phyloP scores from a whole-genome alignment of 2,113 vertebrate species.

The Vombatus ursinus region DNA sequence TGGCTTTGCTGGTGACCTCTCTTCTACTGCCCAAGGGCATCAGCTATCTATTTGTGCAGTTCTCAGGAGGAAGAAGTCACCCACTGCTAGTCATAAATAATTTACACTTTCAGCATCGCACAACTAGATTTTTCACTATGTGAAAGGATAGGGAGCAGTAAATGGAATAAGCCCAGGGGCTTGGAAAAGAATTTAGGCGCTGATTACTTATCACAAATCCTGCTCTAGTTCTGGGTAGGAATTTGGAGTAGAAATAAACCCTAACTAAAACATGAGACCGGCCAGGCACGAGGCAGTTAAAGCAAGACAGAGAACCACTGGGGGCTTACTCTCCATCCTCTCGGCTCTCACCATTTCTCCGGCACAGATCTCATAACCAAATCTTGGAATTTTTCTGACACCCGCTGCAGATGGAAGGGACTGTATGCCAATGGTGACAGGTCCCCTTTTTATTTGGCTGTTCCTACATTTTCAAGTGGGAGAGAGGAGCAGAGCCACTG shows the following conservation, averaged over 20 bases:
- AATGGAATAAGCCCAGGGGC: background rate
- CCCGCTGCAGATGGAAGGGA: background rate
- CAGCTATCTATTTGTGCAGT: background rate
- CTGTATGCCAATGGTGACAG: background rate
- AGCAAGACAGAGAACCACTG: background rate
- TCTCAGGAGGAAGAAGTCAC: background rate
- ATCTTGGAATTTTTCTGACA: constrained; percentile 19
- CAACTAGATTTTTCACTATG: constrained; percentile 20
- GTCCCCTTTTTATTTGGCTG: constrained; percentile 2
- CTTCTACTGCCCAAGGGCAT: background rate
- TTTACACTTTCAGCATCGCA: background rate
- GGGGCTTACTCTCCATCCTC: background rate
- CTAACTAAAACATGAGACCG: constrained; percentile 32
- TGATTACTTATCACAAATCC: constrained; percentile 43
- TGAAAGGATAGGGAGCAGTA: constrained; percentile 13
- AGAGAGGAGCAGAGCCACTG: background rate
- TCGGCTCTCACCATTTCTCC: constrained; percentile 29
- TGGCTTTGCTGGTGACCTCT: background rate
- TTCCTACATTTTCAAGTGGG: constrained; percentile 23
- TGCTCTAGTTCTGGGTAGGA: constrained; percentile 4
- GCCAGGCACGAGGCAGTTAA: background rate
- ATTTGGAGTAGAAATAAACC: background rate
- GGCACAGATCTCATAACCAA: background rate
- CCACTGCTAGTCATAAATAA: constrained; percentile 9
- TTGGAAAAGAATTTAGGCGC: constrained; percentile 6